These are phyloP conservation scores for Addax nasomaculatus DNA, from an alignment of 2,113 vertebrate species.

Conservation along the genomic window DNA sequence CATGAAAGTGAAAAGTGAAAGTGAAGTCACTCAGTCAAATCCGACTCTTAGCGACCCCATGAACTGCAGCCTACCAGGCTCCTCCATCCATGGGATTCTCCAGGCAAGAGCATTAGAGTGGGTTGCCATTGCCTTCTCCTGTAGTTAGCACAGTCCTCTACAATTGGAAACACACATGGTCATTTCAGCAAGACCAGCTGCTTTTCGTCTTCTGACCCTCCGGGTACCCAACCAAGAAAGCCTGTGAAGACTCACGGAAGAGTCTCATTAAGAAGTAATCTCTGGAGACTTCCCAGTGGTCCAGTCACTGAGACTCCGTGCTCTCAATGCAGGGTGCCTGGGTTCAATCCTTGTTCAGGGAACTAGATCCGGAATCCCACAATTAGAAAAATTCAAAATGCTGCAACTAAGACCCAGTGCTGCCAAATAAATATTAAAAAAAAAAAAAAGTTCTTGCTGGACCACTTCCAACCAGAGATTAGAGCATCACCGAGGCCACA, in stretches of 20 bases:
- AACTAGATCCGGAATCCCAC: background rate
- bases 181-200: background rate
- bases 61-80: too few relatives aligned
- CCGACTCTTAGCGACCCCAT: too few relatives aligned
- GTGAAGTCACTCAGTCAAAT: too few relatives aligned
- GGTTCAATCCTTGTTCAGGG: background rate
- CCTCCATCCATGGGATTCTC: too few relatives aligned
- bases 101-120: too few relatives aligned
- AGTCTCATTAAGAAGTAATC: background rate
- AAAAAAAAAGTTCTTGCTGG: background rate
- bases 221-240: background rate
- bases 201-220: background rate
- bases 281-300: background rate
- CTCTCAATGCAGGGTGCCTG: background rate
- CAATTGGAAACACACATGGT: accelerated
- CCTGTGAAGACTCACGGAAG: accelerated
- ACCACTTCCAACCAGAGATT: background rate
- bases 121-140: too few relatives aligned
- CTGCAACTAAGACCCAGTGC: background rate
- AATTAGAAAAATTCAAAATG: background rate
- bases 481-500: accelerated
- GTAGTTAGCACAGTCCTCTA: accelerated
- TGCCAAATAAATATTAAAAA: background rate
- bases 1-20: too few relatives aligned
- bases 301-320: background rate